Base-by-base conservation (phyloP, 2,888 invertebrate genomes). In the Amblyjoppa fuscipennis region DNA sequence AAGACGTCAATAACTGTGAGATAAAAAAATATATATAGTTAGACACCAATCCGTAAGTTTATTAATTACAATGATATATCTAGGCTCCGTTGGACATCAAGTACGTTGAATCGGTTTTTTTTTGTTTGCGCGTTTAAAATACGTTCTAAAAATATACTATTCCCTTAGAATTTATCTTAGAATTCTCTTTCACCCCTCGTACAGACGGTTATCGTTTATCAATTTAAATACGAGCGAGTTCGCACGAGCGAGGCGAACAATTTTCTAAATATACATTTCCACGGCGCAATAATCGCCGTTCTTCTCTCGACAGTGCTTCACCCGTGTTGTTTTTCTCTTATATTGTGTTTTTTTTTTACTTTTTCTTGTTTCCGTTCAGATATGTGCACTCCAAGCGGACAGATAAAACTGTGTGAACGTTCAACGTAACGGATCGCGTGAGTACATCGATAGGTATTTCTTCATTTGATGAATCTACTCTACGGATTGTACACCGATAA, bases 121-220 rank as follows among this genome's bases (percentile, higher is more conserved):
- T 53, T 16, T 81, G n/a, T 70, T 13, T 20, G 69, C 61, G 69
- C 49, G 71, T 79, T 92, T 90, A 91, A 93, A 93, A 93, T 93
- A 93, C 87, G 88, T 86, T 93, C 93, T 93, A 92, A 93, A 93
- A 93, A 93, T 93, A 93, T 91, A 93, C 93, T 93, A 92, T 93
- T 89, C 45, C 45, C 86, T 88, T 89, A 88, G 70, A 53, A 80
- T 81, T 84, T 73, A 85, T 88, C 84, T 84, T 83, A 89, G 84
- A 84, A 78, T 85, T 88, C 86, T 83, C 81, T 66, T 81, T 77
- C 70, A 59, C 74, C 25, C 31, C 11, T 59, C 64, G 45, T 70
- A 13, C 45, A 34, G 34, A 70, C 56, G 59, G 41, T 68, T 71
- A 68, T 61, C 41, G n/a, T 80, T 64, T 53, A 74, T 75, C 78